Evolutionary conservation across 2,888 invertebrate species (phyloP).

Genomic region (Meloe dianella): DNA sequence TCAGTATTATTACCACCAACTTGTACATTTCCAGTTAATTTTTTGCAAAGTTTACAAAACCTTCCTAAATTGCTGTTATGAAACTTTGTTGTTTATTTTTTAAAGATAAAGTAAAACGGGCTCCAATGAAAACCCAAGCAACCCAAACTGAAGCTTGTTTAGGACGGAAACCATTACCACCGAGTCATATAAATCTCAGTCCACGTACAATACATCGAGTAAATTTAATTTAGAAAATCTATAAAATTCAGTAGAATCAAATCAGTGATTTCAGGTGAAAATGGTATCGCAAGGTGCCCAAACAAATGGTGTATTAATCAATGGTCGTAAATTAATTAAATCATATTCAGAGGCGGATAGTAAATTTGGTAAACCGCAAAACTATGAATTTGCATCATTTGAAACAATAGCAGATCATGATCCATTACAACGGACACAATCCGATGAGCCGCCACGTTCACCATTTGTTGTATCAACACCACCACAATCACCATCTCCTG

Average conservation of each 20-base stretch:
- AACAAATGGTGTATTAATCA: slow-evolving; percentile 77
- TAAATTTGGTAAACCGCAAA: slow-evolving; percentile 52
- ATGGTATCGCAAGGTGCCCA: slow-evolving; percentile 91
- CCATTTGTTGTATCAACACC: slow-evolving; percentile 69
- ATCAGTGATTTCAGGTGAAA: slow-evolving; percentile 66
- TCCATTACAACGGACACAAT: slow-evolving; percentile 80
- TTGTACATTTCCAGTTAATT: background rate
- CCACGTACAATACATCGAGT: slow-evolving; percentile 83
- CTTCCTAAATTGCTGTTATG: background rate
- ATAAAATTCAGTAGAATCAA: background rate
- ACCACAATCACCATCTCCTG: slow-evolving; percentile 55
- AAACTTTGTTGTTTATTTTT: slow-evolving; percentile 40
- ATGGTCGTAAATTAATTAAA: slow-evolving; percentile 80
- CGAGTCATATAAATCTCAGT: slow-evolving; percentile 75
- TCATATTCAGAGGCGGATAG: slow-evolving; percentile 81
- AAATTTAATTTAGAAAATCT: slow-evolving; percentile 42
- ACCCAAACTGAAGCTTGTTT: slow-evolving; percentile 85
- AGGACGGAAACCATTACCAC: slow-evolving; percentile 74
- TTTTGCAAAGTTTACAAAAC: background rate
- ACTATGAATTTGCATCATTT: slow-evolving; percentile 47
- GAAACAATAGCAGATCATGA: slow-evolving; percentile 68
- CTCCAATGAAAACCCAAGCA: slow-evolving; percentile 90
- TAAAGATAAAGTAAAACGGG: slow-evolving; percentile 80
- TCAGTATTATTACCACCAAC: background rate
- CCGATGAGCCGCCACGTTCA: slow-evolving; percentile 83